phyloP scores from a whole-genome alignment of 2,888 invertebrate genomes.

The Cyaniris semiargus region DNA sequence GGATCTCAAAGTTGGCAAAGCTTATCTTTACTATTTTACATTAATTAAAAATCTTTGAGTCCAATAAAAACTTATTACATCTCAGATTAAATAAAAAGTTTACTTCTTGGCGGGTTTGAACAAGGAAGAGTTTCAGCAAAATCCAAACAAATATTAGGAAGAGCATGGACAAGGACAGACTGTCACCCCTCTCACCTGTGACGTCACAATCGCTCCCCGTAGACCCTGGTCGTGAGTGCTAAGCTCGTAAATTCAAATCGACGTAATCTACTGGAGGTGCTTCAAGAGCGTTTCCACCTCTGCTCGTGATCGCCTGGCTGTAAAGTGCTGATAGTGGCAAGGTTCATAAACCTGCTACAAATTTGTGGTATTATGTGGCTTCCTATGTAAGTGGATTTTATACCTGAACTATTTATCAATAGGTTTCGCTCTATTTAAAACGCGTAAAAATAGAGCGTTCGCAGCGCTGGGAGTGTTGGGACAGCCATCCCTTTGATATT shows the following conservation, averaged over 20 bases:
- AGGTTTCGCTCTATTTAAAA: not conserved
- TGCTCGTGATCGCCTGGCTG: slow-evolving; percentile 31
- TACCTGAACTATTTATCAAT: not conserved
- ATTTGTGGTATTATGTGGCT: not conserved
- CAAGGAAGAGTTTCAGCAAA: not conserved
- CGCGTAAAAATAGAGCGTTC: not conserved
- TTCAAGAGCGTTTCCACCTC: slow-evolving; percentile 43
- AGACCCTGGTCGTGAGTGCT: slow-evolving; percentile 32
- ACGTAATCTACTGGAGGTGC: slow-evolving; percentile 44
- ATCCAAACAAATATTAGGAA: not conserved
- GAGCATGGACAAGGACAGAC: not conserved
- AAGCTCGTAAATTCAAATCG: slow-evolving; percentile 53
- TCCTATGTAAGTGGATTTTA: not conserved
- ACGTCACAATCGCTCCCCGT: slow-evolving; percentile 10
- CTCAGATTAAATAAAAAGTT: no score
- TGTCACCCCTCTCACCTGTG: not conserved
- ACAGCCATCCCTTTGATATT: no score
- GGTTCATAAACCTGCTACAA: slow-evolving; percentile 10
- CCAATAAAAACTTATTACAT: no score
- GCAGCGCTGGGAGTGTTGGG: not conserved
- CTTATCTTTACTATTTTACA: no score
- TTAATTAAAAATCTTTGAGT: not conserved
- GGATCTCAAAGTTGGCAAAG: no score
- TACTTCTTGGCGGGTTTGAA: no score
- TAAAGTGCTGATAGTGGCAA: slow-evolving; percentile 1